Base-by-base conservation (phyloP, 2,797 vertebrate genomes). In the Sebastes oblongus region DNA sequence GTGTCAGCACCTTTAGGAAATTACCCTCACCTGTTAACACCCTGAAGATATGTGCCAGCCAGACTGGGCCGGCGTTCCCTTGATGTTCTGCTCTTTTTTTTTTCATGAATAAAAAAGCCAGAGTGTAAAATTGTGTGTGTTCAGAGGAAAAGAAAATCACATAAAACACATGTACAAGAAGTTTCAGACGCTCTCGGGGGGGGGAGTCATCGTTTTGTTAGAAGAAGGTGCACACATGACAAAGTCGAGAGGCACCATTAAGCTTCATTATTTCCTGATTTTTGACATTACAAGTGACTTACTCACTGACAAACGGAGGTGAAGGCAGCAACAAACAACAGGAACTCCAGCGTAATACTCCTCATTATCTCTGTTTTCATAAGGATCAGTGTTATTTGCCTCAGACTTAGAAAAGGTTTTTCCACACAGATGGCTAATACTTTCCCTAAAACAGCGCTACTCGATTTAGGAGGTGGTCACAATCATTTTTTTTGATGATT, bases 21-120 rank as follows among this genome's bases (percentile, higher is more conserved):
- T 80, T 24, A 58, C 64, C 72, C 42, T 87, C 74, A 82, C 86
- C 89, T 91, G 76, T 88, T 87, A 39, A 78, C 91, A 88, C 85
- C 81, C 71, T 13, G 66, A 29, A 29, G 72, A 72, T 71, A 72
- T 66, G 83, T 80, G 82, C 80, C 91, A 84, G 85, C 69, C 80
- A 71, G 73, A 78, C 77, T 81, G 77, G 73, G 65, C 73, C 25
- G 66, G 75, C 60, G 24, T 78, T 81, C 74, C 84, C 81, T 81
- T 77, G 32, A 81, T 89, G 83, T 88, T 92, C 86, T 90, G 84
- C 86, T 84, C 73, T 80, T 75, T 56, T 73, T 34, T 71, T 74
- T 77, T 85, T 65, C 74, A 77, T 87, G 77, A 92, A 91, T 91
- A 91, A 91, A 92, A 89, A 89, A 84, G 72, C 65, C 71, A 79